Percentiles rank a stretch among this genome's conserved stretches.
These are phyloP conservation scores for Leptopilina clavipes DNA, from an alignment of 1,140 invertebrate species.

Conservation along the genomic window DNA sequence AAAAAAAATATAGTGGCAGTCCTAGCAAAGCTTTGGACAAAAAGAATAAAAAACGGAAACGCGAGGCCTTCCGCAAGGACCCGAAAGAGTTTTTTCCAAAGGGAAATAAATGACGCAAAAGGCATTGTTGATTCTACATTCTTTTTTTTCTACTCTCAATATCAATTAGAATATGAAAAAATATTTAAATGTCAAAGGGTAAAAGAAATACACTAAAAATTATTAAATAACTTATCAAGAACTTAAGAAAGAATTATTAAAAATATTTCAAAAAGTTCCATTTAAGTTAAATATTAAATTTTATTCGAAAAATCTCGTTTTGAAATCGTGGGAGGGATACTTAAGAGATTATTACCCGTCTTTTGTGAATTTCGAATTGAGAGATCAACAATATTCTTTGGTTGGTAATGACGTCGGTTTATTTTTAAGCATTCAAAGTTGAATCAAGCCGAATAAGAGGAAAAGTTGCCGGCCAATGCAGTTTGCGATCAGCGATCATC, in stretches of 20 bases:
- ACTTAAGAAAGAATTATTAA: no score
- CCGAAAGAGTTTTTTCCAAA: background rate
- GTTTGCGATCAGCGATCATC: slow-evolving; percentile 23
- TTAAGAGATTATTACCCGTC: background rate
- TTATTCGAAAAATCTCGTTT: no score
- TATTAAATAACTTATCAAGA: no score
- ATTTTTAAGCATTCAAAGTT: background rate
- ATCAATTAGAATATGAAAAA: no score
- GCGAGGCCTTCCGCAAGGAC: background rate
- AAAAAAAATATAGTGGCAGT: slow-evolving; percentile 41
- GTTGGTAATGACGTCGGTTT: background rate
- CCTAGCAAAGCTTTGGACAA: background rate
- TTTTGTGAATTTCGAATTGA: slow-evolving; percentile 8
- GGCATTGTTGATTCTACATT: background rate
- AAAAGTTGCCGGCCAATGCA: slow-evolving; percentile 6
- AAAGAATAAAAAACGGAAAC: background rate
- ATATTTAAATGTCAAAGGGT: no score
- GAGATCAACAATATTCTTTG: slow-evolving; percentile 2
- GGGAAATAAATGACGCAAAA: background rate
- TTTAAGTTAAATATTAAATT: no score
- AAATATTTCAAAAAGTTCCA: no score
- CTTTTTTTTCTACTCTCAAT: no score
- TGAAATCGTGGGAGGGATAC: background rate
- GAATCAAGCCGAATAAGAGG: slow-evolving; percentile 12
- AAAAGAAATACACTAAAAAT: no score